Evolutionary conservation across 53 echinoderm and acorn worm species (phyloP), one percentile per base, ranked within the genome.

Genomic region (Actinopyga echinites): DNA sequence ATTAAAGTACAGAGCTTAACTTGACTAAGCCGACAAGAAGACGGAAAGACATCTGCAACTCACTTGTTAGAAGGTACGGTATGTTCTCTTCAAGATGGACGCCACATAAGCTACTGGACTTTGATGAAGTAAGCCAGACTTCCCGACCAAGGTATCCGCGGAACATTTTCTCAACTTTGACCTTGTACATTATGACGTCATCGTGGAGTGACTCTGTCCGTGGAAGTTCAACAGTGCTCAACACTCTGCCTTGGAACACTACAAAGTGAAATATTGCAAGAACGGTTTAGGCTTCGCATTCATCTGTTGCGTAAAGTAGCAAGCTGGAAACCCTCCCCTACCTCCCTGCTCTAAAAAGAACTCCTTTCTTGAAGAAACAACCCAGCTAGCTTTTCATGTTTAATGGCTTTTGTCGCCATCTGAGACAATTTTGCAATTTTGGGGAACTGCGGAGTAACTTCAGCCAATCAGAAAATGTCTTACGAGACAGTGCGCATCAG

Each of bases 101-200:
- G 5, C 75, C 75, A 75, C 75, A 75, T 23, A 52, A 75, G 19
- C 75, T 52, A 13, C 43, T 20, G 53, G 17, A 40, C 28, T 30
- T 75, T 36, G 75, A 49, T 15, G 75, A 22, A 49, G 28, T 75
- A 49, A 75, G 42, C 75, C 75, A 75, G 45, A 75, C 75, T 25
- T 75, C 75, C 13, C 13, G 10, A 43, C 75, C 75, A 17, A 75
- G 75, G 53, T 44, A 75, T 1, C 75, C 75, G 12, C 45, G 75
- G 43, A 44, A 75, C 75, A 75, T 42, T 52, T 44, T 54, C 12
- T 75, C 75, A 22, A 75, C 75, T 75, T 45, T 44, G 3, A 75
- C 42, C 17, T 75, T 42, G 30, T 75, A 75, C 75, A 75, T 75
- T 10, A 30, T 53, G 75, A 75, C 43, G 54, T 75, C 43, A 53